Evolutionary conservation across 2,797 vertebrate species (phyloP).

Genomic region (Coregonus suidteri): DNA sequence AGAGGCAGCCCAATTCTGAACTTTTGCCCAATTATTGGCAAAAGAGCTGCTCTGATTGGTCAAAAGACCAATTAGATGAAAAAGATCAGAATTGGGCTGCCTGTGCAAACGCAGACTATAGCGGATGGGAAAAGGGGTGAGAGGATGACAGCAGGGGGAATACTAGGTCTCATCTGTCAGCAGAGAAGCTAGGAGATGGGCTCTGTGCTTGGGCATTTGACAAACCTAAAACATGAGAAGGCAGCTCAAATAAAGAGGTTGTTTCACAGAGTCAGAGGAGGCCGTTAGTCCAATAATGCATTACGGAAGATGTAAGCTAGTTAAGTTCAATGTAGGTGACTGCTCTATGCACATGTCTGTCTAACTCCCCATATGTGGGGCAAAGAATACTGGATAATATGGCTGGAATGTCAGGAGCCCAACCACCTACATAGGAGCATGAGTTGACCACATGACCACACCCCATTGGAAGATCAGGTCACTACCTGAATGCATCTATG

Average conservation of each 20-base stretch:
- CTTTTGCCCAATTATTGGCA: no score
- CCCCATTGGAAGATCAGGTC: constrained; percentile 32
- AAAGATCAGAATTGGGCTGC: neutral
- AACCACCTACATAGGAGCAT: constrained; percentile 35
- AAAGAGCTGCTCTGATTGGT: neutral
- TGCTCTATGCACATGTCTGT: neutral
- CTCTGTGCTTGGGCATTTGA: constrained; percentile 38
- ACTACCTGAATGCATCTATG: constrained; percentile 46
- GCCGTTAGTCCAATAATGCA: constrained; percentile 15
- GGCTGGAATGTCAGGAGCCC: constrained; percentile 41
- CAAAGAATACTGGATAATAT: constrained; percentile 32
- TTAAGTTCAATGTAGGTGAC: neutral
- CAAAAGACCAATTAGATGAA: neutral
- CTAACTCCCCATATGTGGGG: neutral
- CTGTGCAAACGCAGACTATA: neutral
- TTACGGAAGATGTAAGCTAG: neutral
- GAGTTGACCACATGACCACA: constrained; percentile 26
- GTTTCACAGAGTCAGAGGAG: constrained; percentile 41
- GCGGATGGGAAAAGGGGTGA: neutral
- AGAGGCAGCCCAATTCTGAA: neutral
- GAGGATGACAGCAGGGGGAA: neutral
- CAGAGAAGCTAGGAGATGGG: constrained; percentile 1
- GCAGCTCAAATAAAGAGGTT: constrained; percentile 14
- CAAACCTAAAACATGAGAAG: constrained; percentile 27
- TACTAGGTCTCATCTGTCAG: neutral